Conservation (phyloP, 2,888 invertebrate species). For the Amorpha juglandis region DNA sequence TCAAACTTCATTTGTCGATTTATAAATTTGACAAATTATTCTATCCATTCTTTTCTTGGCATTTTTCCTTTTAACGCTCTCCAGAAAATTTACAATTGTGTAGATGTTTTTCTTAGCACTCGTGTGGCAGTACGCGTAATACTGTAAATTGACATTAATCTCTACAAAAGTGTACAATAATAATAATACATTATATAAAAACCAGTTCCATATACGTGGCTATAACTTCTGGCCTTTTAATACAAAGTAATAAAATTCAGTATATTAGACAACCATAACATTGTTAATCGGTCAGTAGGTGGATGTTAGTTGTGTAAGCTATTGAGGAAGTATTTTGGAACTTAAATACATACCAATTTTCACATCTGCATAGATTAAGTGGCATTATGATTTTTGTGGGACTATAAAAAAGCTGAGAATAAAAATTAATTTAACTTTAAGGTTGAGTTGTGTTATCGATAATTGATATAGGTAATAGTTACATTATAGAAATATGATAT, state of each 20-base stretch:
- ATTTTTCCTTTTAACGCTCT: too few relatives aligned
- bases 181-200: slow-evolving; percentile 2
- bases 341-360: slow-evolving; percentile 41
- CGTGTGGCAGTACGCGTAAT: too few relatives aligned
- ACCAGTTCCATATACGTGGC: not conserved
- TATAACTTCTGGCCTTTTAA: not conserved
- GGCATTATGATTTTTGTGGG: not conserved
- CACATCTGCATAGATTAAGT: slow-evolving; percentile 46
- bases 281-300: slow-evolving; percentile 32
- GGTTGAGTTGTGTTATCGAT: too few relatives aligned
- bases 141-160: not conserved
- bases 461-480: too few relatives aligned
- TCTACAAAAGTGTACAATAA: not conserved
- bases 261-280: slow-evolving; percentile 12
- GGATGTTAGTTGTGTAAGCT: slow-evolving; percentile 33
- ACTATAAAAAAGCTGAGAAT: not conserved
- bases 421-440: too few relatives aligned
- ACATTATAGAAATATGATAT: not conserved
- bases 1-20: too few relatives aligned
- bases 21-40: too few relatives aligned
- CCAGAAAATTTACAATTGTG: too few relatives aligned
- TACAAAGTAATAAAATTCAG: slow-evolving; percentile 9
- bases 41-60: too few relatives aligned
- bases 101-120: too few relatives aligned
- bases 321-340: slow-evolving; percentile 43